Percentiles rank a stretch among this genome's conserved stretches.
phyloP scores from a whole-genome alignment of 2,113 vertebrate species.

The Eclectus roratus region DNA sequence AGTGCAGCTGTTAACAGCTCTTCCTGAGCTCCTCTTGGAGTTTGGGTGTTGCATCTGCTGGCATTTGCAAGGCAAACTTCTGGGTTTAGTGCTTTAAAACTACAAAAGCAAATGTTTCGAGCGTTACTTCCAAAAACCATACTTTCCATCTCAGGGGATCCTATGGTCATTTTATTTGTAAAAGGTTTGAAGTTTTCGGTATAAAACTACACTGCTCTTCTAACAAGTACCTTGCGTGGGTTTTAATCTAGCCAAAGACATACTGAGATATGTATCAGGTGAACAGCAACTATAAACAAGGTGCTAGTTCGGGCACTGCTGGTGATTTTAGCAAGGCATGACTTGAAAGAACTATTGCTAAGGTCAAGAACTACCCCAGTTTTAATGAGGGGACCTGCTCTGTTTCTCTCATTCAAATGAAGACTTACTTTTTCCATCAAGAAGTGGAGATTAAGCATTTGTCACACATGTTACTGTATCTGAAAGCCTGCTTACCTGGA shows the following conservation, averaged over 20 bases:
- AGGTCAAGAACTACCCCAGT: slow-evolving; percentile 4
- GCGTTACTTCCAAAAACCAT: not conserved
- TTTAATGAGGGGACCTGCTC: not conserved
- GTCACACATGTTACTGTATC: not conserved
- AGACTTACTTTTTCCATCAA: not conserved
- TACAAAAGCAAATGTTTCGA: slow-evolving; percentile 16
- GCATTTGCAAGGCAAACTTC: slow-evolving; percentile 42
- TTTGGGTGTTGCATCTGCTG: slow-evolving; percentile 9
- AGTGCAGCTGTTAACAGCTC: slow-evolving; percentile 46
- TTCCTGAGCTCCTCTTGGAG: slow-evolving; percentile 33
- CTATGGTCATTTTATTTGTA: not conserved
- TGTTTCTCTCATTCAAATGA: not conserved
- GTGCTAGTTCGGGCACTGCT: not conserved
- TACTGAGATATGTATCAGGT: accelerated
- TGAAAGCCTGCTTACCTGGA: not conserved
- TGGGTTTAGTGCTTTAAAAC: not conserved
- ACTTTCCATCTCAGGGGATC: not conserved
- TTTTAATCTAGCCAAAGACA: not conserved
- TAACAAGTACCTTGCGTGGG: not conserved
- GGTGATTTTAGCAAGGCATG: not conserved
- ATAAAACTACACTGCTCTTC: not conserved
- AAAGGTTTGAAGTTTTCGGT: not conserved
- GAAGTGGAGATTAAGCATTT: not conserved
- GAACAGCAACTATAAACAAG: not conserved
- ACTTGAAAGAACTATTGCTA: not conserved